phyloP scores from a whole-genome alignment of 2,797 vertebrate species.

The Sardinella longiceps region DNA sequence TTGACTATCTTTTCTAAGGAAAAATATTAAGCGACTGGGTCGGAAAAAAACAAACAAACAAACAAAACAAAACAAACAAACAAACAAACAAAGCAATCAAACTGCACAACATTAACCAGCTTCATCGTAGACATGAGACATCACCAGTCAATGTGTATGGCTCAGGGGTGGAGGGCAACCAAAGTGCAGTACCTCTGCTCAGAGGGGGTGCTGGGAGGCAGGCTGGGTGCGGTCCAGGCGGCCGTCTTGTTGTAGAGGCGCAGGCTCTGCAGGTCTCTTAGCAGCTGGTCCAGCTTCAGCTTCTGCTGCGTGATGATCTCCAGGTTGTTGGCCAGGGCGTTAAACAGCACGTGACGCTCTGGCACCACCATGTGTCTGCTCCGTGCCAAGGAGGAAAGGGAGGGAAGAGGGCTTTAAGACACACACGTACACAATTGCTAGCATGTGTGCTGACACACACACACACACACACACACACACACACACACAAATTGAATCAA shows the following conservation, averaged over 20 bases:
- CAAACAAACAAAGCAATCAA: no score
- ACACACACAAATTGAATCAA: not conserved
- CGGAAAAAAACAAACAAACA: no score
- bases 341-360: conserved; percentile 89
- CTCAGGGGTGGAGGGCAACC: no score
- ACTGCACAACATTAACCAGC: no score
- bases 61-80: no score
- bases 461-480: conserved; percentile 3
- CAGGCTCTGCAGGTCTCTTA: conserved; percentile 84
- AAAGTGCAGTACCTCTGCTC: conserved; percentile 61
- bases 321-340: conserved; percentile 88
- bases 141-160: no score
- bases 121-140: no score
- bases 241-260: conserved; percentile 85
- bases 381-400: not conserved
- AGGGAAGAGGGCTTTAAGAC: not conserved
- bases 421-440: not conserved
- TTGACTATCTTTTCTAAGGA: no score
- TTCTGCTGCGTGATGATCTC: conserved; percentile 96
- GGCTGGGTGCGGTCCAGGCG: conserved; percentile 61
- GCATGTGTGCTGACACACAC: not conserved
- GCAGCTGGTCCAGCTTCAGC: conserved; percentile 82
- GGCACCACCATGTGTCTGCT: conserved; percentile 68
- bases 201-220: conserved; percentile 43
- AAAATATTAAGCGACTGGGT: no score